Percentiles rank a stretch among this genome's conserved stretches.
Conservation (phyloP, 2,113 vertebrate species). For the Bostrychus sinensis region DNA sequence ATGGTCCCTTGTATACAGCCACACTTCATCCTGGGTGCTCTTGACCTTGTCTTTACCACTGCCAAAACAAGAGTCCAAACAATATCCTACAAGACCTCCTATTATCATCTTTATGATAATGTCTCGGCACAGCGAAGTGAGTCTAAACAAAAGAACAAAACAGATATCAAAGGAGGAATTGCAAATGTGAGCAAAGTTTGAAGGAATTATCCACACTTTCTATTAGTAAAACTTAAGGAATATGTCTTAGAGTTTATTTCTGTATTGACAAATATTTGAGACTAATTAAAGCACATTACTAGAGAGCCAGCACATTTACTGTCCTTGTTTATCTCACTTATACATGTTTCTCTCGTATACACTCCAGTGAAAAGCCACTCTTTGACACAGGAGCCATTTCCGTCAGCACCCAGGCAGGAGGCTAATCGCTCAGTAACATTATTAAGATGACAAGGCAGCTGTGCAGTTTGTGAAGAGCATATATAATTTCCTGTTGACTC, state of each 20-base stretch:
- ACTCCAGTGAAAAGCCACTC: constrained; percentile 25
- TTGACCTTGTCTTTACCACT: constrained; percentile 7
- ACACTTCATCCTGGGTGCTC: background rate
- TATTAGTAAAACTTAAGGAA: constrained; percentile 33
- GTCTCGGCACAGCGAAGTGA: background rate
- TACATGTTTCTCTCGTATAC: constrained; percentile 36
- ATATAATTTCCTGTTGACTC: constrained; percentile 78
- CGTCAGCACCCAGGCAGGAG: constrained; percentile 48
- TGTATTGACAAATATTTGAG: constrained; percentile 41
- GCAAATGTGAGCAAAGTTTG: background rate
- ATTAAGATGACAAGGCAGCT: constrained; percentile 52
- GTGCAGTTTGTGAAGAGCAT: constrained; percentile 52
- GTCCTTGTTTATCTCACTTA: background rate
- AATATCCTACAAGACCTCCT: background rate
- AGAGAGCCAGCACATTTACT: background rate
- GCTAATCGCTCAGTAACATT: constrained; percentile 44
- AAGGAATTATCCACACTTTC: constrained; percentile 18
- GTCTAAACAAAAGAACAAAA: background rate
- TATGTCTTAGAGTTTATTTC: constrained; percentile 20
- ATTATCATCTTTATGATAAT: constrained; percentile 14
- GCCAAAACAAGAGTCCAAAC: constrained; percentile 8
- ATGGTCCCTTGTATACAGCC: background rate
- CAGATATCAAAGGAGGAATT: constrained; percentile 15
- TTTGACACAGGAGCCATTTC: constrained; percentile 40
- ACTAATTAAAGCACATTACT: constrained; percentile 23